Base-by-base conservation (phyloP, 2,113 vertebrate genomes). In the Muntiacus muntjak region DNA sequence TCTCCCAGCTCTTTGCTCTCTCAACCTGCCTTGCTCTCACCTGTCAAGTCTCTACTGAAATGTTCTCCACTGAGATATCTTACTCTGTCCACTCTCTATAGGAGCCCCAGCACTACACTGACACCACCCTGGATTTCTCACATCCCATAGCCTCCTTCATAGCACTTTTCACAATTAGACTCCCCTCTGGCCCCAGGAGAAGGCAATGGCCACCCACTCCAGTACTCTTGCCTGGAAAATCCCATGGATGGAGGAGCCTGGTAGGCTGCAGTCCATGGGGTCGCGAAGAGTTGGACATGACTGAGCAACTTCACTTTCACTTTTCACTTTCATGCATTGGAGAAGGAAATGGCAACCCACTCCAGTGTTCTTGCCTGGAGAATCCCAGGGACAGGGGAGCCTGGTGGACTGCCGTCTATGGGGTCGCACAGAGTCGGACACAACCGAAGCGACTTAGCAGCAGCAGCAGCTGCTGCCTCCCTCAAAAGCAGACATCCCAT, bases 71-170 rank as follows among this genome's bases (percentile, higher is more conserved):
- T 36, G 5, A 1, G 11, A 12, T 2, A 5, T 11, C 43, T 81
- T 16, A 54, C 45, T 25, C 45, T 4, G 28, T 64, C 57, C 28
- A 2, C 3, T 3, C 1, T 26, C 67, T 25, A 3, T 19, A 50
- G 45, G 33, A 43, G 2, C 30, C 15, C 28, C 26, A 30, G 9
- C 2, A 1, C 6, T 3, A 28, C 6, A 15, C 50, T 52, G 1
- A 13, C 25, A 23, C 30, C 0, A 0, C 15, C 13, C 16, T 36
- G 23, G 43, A 40, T 15, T 5, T 47, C 82, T 45, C 45, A 4
- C n/a, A 2, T 30, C 57, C 28, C 71, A 11, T 12, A 15, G 25
- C 40, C 47, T 81, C 54, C 57, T 36, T 67, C 17, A 15, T 5
- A 9, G 36, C 47, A 6, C 47, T 50, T 67, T 19, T 6, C 36